These are phyloP conservation scores for Epinephelus lanceolatus DNA, from an alignment of 2,113 vertebrate genomes.

Conservation along the genomic window DNA sequence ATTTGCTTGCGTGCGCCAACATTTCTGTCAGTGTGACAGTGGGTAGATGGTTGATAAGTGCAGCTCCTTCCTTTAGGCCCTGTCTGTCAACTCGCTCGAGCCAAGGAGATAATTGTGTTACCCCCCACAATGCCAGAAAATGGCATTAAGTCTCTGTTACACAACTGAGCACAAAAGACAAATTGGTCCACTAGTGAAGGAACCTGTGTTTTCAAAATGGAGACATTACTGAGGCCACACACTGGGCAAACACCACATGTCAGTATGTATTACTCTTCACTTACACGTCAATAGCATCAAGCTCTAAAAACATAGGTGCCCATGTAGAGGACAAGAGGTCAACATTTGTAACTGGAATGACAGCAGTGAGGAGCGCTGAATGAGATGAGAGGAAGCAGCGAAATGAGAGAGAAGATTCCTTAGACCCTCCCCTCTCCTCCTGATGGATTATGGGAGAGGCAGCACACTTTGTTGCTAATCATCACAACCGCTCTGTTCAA, in stretches of 20 bases:
- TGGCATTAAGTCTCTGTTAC: slow-evolving; percentile 51
- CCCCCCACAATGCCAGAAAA: slow-evolving; percentile 65
- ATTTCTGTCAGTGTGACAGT: slow-evolving; percentile 52
- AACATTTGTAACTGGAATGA: slow-evolving; percentile 30
- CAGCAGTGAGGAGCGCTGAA: background rate
- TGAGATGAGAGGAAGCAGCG: slow-evolving; percentile 10
- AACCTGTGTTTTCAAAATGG: slow-evolving; percentile 58
- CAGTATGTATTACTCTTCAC: slow-evolving; percentile 45
- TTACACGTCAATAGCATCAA: slow-evolving; percentile 37
- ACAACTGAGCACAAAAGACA: slow-evolving; percentile 54
- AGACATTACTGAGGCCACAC: slow-evolving; percentile 44
- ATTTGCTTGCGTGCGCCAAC: slow-evolving; percentile 35
- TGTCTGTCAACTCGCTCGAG: slow-evolving; percentile 64
- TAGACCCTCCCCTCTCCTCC: slow-evolving; percentile 36
- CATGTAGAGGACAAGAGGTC: slow-evolving; percentile 23
- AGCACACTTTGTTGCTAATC: slow-evolving; percentile 80
- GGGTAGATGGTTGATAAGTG: slow-evolving; percentile 67
- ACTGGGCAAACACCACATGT: slow-evolving; percentile 40
- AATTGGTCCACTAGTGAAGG: slow-evolving; percentile 54
- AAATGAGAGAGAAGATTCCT: slow-evolving; percentile 44
- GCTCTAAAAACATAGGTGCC: slow-evolving; percentile 26
- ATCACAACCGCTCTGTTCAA: slow-evolving; percentile 81
- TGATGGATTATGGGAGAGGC: slow-evolving; percentile 67
- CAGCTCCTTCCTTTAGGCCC: slow-evolving; percentile 47
- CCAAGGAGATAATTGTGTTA: slow-evolving; percentile 74